Base-by-base conservation (phyloP, 2,888 invertebrate genomes). In the Erebia epiphron region DNA sequence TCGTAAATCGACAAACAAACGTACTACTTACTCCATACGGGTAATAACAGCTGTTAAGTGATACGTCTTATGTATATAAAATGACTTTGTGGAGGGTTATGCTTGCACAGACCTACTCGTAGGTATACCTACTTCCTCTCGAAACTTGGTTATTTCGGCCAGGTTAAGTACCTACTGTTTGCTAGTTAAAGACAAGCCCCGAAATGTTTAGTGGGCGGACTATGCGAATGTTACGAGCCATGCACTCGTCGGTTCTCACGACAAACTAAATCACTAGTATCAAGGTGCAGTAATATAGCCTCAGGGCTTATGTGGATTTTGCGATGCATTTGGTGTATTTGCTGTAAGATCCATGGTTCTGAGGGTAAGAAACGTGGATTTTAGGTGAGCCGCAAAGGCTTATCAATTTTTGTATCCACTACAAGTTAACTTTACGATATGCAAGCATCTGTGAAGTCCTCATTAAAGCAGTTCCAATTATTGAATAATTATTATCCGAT, bases 81-180 rank as follows among this genome's bases (percentile, higher is more conserved):
- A 35, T 26, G 26, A 13, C 13, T 13, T 2, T n/a, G 10, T 18
- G 11, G 13, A 26, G 14, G 41, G n/a, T 61, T 8, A 41, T 60
- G 16, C 46, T 43, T 43, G 61, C 43, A 43, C 41, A 18, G 41
- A 60, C 18, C 7, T n/a, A 26, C 43, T 61, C 11, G 16, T 56
- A 68, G 7, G 18, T 81, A 80, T 70, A 67, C 69, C 67, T 76
- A 77, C 74, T 78, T 76, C 69, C 67, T 74, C 74, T 70, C 74
- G 73, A 70, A 66, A 61, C 62, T 65, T 58, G 54, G 60, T 61
- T 66, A 69, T 69, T 72, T 66, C 56, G 69, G 61, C 60, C 68
- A 54, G 69, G 66, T 21, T 57, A 69, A 61, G 62, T 66, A 69
- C n/a, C n/a, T n/a, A n/a, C 68, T 71, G 66, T 71, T 73, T 73